Base-by-base conservation (phyloP, 1,140 invertebrate genomes). In the Zaprionus capensis region DNA sequence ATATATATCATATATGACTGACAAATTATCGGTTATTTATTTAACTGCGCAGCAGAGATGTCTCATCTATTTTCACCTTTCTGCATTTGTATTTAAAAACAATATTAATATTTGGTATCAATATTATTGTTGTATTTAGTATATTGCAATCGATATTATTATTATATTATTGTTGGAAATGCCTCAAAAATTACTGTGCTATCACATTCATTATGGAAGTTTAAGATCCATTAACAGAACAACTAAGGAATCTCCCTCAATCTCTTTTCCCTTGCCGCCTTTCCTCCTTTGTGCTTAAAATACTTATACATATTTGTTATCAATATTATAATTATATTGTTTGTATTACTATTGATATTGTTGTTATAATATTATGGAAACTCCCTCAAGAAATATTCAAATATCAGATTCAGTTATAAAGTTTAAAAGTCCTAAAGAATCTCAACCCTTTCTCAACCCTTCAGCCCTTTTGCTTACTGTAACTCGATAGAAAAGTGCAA, bases 1-100 rank as follows among this genome's bases (percentile, higher is more conserved):
- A 34, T 4, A 34, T 7, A 28, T 28, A 7, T 24, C 17, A 36
- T n/a, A 38, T 20, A 12, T 7, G 12, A 41, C 20, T 41, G 57
- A 7, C 57, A 59, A 59, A 59, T 59, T 49, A 51, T 31, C n/a
- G 53, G 15, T 56, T 56, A 56, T 56, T n/a, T 31, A 15, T 55
- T 55, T 11, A 55, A 55, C 7, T 24, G 49, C 17, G 11, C 49
- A 26, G 12, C 2, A 4, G 12, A 22, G 24, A 20, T 17, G 22
- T 1, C 11, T 9, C 9, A 11, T 31, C 31, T 31, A 9, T 14
- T 26, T 53, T 0, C 26, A n/a, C 6, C n/a, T 51, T 41, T 14
- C 38, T 4, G 44, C 5, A 0, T 7, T 41, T 41, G 2, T n/a
- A 41, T n/a, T n/a, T 44, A 2, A 17, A 24, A 22, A 24, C 12